phyloP scores from a whole-genome alignment of 2,113 vertebrate species.

The Heterotis niloticus region DNA sequence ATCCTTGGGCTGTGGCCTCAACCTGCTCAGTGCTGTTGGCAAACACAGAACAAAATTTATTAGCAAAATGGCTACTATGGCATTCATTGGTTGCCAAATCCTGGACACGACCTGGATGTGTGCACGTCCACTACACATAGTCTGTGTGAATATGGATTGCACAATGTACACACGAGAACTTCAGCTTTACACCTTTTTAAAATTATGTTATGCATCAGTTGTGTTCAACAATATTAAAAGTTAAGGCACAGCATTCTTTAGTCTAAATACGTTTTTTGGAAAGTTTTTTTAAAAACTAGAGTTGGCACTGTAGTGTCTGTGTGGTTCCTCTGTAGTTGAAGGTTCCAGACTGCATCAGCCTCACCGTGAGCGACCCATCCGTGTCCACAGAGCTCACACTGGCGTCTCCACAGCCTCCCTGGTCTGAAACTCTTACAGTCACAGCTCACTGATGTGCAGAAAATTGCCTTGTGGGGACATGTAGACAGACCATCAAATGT shows the following conservation, averaged over 20 bases:
- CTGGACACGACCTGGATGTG: no score
- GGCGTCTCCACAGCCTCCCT: constrained; percentile 86
- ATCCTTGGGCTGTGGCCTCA: constrained; percentile 82
- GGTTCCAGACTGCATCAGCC: neutral
- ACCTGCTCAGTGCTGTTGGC: constrained; percentile 84
- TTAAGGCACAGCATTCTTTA: no score
- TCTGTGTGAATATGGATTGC: neutral
- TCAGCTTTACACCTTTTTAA: no score
- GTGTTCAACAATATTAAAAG: no score
- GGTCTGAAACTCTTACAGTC: constrained; percentile 89
- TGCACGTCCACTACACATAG: neutral
- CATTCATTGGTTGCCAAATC: no score
- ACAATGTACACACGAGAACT: no score
- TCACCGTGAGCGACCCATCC: constrained; percentile 98
- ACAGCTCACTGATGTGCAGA: constrained; percentile 89
- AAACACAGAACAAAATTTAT: neutral
- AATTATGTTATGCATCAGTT: no score
- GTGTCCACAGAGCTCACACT: constrained; percentile 91
- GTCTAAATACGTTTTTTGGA: neutral
- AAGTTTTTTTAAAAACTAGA: neutral
- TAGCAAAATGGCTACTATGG: no score
- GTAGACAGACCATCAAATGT: constrained; percentile 19
- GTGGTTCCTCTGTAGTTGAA: neutral
- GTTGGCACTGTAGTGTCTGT: neutral
- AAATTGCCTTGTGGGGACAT: constrained; percentile 74